Evolutionary conservation across 1,140 invertebrate genomes (phyloP), one percentile per base, ranked within the genome.

Genomic region (Fopius arisanus): DNA sequence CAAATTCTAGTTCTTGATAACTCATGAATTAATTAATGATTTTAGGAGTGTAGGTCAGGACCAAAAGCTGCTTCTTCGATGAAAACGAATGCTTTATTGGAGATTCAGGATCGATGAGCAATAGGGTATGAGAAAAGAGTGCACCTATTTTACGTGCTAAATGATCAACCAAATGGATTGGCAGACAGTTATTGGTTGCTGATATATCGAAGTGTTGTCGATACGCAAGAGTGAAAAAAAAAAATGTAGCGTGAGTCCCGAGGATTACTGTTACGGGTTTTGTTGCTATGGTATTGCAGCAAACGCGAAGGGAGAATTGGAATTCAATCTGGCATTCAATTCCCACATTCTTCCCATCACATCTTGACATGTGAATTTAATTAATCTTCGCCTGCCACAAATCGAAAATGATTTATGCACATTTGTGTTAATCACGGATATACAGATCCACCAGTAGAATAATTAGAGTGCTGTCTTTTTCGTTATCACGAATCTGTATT

Each of bases 141-240:
- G 19, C 23, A 59, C 5, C 5, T 23, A 59, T 59, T 59, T 26
- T 14, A 28, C 21, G 5, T 59, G 19, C 14, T 7, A 59, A 59
- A 59, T 59, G 23, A 59, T 59, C 14, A 59, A 59, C 19, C 7
- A 2, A 23, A 59, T 59, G 14, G 54, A 59, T 59, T 59, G 54
- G 23, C 23, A 59, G 54, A 59, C 54, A 59, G 54, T 28, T 59
- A 59, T 59, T 59, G 54, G 54, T 23, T 59, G 54, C 21, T 26
- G 19, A 26, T 59, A 26, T 59, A 59, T 28, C 26, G 54, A 59
- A 28, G 19, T 59, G 19, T 3, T 26, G 23, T 59, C 54, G 54
- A 59, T 28, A 59, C 14, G 14, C 14, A 23, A 14, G 23, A 14
- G 43, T 51, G 43, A 51, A 51, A 51, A 21, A 59, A 59, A 59